phyloP scores from a whole-genome alignment of 1,140 invertebrate species.

The Drosophila pseudoobscura region DNA sequence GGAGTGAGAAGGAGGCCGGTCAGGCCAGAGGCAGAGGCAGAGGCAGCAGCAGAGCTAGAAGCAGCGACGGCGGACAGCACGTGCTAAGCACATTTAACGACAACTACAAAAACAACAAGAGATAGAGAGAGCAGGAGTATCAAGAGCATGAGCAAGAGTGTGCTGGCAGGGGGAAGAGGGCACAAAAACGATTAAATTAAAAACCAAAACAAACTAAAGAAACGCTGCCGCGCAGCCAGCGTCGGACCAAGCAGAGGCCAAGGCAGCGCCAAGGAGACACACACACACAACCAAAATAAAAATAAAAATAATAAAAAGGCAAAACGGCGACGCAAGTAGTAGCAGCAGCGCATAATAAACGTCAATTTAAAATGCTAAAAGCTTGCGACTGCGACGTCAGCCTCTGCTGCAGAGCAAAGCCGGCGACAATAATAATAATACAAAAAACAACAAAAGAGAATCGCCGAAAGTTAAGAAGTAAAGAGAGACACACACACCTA shows the following conservation, averaged over 20 bases:
- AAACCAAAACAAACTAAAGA: constrained; percentile 81
- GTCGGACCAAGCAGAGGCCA: constrained; percentile 8
- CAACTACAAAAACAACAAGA: constrained; percentile 68
- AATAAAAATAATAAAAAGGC: constrained; percentile 42
- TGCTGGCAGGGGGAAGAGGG: constrained; percentile 20
- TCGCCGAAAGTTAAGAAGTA: constrained; percentile 79
- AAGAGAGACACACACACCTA: constrained; percentile 55
- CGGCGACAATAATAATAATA: constrained; percentile 76
- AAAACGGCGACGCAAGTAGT: constrained; percentile 24
- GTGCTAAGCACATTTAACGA: constrained; percentile 80
- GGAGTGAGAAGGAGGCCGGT: constrained; percentile 50
- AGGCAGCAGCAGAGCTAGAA: constrained; percentile 10
- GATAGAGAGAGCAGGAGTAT: constrained; percentile 20
- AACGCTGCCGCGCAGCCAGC: constrained; percentile 50
- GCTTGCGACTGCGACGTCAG: constrained; percentile 39
- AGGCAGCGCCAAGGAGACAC: constrained; percentile 43
- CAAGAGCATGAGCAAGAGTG: too few species aligned
- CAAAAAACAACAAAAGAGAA: constrained; percentile 47
- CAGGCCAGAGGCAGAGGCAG: constrained; percentile 34
- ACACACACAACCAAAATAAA: constrained; percentile 50
- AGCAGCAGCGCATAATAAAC: constrained; percentile 72
- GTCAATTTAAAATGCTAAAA: constrained; percentile 82
- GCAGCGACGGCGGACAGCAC: constrained; percentile 40
- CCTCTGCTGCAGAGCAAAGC: constrained; percentile 51
- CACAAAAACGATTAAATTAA: constrained; percentile 80